Base-by-base conservation (phyloP, 2,113 vertebrate species). In the Saguinus midas region DNA sequence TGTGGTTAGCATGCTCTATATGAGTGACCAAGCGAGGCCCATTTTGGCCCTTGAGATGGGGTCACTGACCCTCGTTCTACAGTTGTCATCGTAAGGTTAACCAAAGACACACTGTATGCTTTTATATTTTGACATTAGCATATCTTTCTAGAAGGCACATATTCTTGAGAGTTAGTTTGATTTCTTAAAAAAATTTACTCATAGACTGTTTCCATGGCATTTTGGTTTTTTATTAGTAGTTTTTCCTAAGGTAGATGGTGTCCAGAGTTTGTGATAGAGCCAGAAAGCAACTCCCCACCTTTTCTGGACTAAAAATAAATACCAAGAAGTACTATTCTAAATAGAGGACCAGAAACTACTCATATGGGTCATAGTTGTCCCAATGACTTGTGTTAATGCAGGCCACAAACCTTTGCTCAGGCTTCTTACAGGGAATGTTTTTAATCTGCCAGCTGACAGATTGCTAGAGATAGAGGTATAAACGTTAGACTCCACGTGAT, bases 401-500 rank as follows among this genome's bases (percentile, higher is more conserved):
- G 98, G 92, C 17, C 96, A 94, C 72, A 94, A 91, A 95, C 90
- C 88, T 97, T 96, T 96, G 96, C 86, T 93, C 68, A 86, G 64
- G 48, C 61, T 55, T 88, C 32, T 82, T 89, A 70, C 5, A 17
- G 87, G 72, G 68, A 94, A 68, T 45, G 57, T 81, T 93, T 94
- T 86, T 68, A 78, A 37, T 76, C 29, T 0, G 1, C 58, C 61
- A 52, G 16, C 55, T 92, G 61, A 43, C 55, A 86, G 58, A 50
- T 18, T 80, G 35, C 85, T 70, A 27, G 55, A 90, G 88, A 64
- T 76, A 92, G 29, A 57, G 64, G 14, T 61, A 75, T 37, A 20
- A 82, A 91, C 72, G 6, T 1, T 80, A 82, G 27, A 61, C 75
- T 95, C 29, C 79, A 58, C 2, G 79, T 73, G 79, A 89, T 93